A percentile compares a stretch with the other conserved stretches of the same genome.
These are phyloP conservation scores for Halcyon smyrnensis DNA, from an alignment of 2,797 vertebrate genomes.

Conservation along the genomic window DNA sequence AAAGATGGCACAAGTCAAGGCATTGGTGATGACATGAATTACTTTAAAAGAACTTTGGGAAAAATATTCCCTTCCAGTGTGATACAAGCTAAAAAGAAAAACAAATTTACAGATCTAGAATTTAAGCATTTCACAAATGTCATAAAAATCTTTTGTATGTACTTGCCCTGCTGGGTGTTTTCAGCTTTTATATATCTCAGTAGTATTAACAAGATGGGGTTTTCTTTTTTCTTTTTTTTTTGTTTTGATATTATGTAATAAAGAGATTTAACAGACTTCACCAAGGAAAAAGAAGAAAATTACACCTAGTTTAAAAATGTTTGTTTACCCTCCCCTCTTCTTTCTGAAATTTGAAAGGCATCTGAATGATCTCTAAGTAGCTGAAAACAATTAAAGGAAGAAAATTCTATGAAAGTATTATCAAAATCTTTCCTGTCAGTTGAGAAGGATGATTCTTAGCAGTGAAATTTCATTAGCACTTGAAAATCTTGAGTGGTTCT, in stretches of 20 bases:
- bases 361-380: not conserved
- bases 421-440: not conserved
- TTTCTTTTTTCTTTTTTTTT: accelerated
- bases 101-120: not conserved
- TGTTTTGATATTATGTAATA: not conserved
- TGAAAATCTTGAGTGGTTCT: not conserved
- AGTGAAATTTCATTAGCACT: not conserved
- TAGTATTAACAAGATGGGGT: not conserved
- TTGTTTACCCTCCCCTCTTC: not conserved
- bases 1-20: not conserved
- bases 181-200: not conserved
- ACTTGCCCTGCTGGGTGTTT: not conserved
- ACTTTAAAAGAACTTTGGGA: not conserved
- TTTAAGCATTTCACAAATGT: not conserved
- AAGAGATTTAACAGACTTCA: not conserved
- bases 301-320: not conserved
- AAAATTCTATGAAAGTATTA: not conserved
- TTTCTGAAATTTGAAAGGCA: not conserved
- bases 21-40: not conserved
- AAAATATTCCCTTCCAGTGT: not conserved
- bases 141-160: not conserved
- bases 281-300: not conserved
- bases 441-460: not conserved
- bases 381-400: not conserved
- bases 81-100: not conserved